Evolutionary conservation across 1,140 invertebrate genomes (phyloP), one percentile per base, ranked within the genome.

Genomic region (Doryteuthis pealeii): DNA sequence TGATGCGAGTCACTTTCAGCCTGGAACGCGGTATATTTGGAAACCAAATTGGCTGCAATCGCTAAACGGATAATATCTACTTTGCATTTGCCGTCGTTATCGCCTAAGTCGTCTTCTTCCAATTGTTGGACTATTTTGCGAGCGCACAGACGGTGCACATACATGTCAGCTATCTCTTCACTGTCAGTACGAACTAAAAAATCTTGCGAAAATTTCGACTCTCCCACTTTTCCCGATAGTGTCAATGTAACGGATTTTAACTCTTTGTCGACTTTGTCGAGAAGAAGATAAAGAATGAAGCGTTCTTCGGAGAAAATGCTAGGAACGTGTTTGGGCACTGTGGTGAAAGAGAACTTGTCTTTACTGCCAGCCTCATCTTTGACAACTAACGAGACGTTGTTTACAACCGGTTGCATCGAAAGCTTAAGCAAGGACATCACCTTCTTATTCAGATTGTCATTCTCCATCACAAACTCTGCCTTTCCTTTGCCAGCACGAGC

Each of bases 401-500:
- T n/a, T 62, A 22, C 54, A 62, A 62, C 18, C 18, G 54, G 54
- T 22, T 62, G 22, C 28, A 67, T 73, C 45, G 32, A 35, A 6
- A 70, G 58, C 22, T 31, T 70, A 2, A 33, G 62, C 30, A 71
- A 6, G 35, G 30, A 22, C 26, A 18, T 54, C 65, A 88, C 85
- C 75, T 87, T 88, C 5, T 80, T 78, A 45, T 87, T 81, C 15
- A 87, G 73, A 40, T 76, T 77, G 54, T 87, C 87, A 40, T 81
- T 82, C 49, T 82, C 78, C 22, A 83, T 82, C 1, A 86, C 83
- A 77, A 87, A 87, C 28, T 83, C 83, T 5, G 85, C 77, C 5
- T 81, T 82, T 2, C 88, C 87, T 5, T 80, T 77, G 6, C 87
- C 87, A 32, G 84, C 83, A 75, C 81, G 76, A 32, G 87, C 87